phyloP scores from a whole-genome alignment of 2,888 invertebrate species.

The Tuta absoluta region DNA sequence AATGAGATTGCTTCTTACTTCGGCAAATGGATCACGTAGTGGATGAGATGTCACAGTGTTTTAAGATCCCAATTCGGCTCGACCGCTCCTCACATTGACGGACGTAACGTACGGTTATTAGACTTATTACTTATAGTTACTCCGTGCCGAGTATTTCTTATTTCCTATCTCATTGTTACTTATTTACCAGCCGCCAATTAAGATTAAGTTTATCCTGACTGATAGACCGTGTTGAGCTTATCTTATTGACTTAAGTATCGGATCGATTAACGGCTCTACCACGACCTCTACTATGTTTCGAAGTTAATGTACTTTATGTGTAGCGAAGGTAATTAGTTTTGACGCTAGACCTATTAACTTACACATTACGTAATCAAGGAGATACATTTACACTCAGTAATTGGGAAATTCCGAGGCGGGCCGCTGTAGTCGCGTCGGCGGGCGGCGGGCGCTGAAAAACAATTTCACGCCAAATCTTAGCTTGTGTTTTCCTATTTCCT shows the following conservation, averaged over 20 bases:
- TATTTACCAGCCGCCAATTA: neutral
- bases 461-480: slow-evolving; percentile 82
- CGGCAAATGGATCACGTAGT: slow-evolving; percentile 82
- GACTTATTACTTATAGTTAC: slow-evolving; percentile 19
- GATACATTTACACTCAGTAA: slow-evolving; percentile 77
- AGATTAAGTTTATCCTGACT: slow-evolving; percentile 5
- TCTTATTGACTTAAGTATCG: slow-evolving; percentile 3
- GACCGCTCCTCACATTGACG: slow-evolving; percentile 48
- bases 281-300: neutral
- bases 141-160: neutral
- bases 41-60: slow-evolving; percentile 83
- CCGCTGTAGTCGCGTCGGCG: slow-evolving; percentile 44
- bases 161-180: neutral
- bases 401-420: slow-evolving; percentile 78
- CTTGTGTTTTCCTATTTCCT: slow-evolving; percentile 82
- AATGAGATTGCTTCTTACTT: slow-evolving; percentile 83
- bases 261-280: slow-evolving; percentile 4
- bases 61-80: slow-evolving; percentile 79
- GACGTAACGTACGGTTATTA: slow-evolving; percentile 56
- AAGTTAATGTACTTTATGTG: slow-evolving; percentile 13
- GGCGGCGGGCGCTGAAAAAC: slow-evolving; percentile 76
- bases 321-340: slow-evolving; percentile 22
- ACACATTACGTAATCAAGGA: slow-evolving; percentile 67
- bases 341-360: slow-evolving; percentile 42
- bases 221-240: neutral